Evolutionary conservation across 1,140 invertebrate species (phyloP).

Genomic region (Hydropsyche tenuis): DNA sequence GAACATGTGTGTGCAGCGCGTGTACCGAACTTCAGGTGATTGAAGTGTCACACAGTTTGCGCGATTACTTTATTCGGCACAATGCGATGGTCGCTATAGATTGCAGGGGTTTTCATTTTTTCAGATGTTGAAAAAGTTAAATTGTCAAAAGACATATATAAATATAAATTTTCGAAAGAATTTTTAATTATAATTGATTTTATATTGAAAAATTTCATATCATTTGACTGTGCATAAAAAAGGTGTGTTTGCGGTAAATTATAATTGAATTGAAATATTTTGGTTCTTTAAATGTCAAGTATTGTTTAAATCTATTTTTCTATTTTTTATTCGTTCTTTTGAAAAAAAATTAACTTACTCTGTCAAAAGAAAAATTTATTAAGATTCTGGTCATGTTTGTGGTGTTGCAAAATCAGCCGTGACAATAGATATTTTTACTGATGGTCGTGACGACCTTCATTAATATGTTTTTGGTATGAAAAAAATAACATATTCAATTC

Average conservation of each 20-base stretch:
- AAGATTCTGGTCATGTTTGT: background rate
- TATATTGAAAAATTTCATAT: no score
- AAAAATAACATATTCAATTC: background rate
- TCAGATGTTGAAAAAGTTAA: no score
- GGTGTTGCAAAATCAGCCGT: constrained; percentile 8
- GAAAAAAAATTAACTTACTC: no score
- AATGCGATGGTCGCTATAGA: constrained; percentile 17
- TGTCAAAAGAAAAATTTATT: background rate
- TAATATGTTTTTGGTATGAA: background rate
- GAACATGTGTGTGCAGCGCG: constrained; percentile 10
- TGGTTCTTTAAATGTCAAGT: no score
- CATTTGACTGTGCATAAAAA: no score
- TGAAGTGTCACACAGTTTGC: constrained; percentile 11
- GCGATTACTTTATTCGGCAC: constrained; percentile 25
- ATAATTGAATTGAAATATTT: no score
- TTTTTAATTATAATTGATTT: no score
- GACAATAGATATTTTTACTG: constrained; percentile 1
- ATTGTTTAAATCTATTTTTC: no score
- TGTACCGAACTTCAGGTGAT: background rate
- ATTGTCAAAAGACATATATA: no score
- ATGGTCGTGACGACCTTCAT: constrained; percentile 2
- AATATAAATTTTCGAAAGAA: no score
- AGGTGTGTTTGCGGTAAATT: no score
- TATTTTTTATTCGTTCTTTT: no score
- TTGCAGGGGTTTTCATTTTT: constrained; percentile 7